Percentiles rank a stretch among this genome's conserved stretches.
These are phyloP conservation scores for Protaetia brevitarsis DNA, from an alignment of 1,140 invertebrate species.

Conservation along the genomic window DNA sequence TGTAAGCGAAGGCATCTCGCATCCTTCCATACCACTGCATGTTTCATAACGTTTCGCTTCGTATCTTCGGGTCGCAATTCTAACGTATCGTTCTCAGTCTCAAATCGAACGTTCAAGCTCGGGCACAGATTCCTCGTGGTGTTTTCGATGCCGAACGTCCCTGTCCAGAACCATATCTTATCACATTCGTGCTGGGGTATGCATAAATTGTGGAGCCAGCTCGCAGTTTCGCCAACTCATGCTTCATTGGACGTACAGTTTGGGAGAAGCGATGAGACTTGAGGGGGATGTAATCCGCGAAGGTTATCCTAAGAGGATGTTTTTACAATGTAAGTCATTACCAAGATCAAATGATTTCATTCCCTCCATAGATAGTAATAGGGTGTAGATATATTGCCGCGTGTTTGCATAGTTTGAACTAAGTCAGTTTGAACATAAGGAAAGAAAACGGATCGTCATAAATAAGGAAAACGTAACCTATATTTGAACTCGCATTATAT, in stretches of 20 bases:
- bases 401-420: too few species aligned
- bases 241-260: constrained; percentile 69
- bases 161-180: constrained; percentile 75
- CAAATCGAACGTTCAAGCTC: constrained; percentile 65
- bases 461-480: too few species aligned
- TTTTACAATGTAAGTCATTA: too few species aligned
- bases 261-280: constrained; percentile 72
- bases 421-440: too few species aligned
- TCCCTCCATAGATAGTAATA: too few species aligned
- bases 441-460: too few species aligned
- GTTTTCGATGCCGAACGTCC: constrained; percentile 71
- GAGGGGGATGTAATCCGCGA: too few species aligned
- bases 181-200: constrained; percentile 73
- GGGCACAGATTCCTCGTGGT: constrained; percentile 68
- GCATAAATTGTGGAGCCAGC: constrained; percentile 73
- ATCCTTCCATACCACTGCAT: constrained; percentile 75
- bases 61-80: constrained; percentile 68
- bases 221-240: constrained; percentile 66
- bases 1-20: constrained; percentile 74
- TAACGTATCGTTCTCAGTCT: constrained; percentile 67
- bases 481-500: too few species aligned
- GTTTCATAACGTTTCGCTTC: constrained; percentile 75
- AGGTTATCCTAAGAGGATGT: too few species aligned
- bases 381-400: too few species aligned
- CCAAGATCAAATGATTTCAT: too few species aligned